Conservation (phyloP, 2,888 invertebrate species). For the Ormyrus labotus region DNA sequence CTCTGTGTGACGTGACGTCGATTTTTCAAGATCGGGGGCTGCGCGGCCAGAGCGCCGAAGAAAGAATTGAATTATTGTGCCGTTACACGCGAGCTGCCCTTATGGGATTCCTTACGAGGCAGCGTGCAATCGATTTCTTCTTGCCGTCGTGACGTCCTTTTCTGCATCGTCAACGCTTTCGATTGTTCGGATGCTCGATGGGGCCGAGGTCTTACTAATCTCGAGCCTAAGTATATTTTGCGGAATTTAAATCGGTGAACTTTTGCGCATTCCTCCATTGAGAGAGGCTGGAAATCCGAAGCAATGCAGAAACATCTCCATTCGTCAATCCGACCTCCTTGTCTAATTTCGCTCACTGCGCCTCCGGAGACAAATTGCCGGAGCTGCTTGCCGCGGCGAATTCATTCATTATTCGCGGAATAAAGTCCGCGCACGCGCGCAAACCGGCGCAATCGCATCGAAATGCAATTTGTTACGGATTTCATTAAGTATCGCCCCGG, state of each 20-base stretch:
- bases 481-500: slow-evolving; percentile 45
- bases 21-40: slow-evolving; percentile 25
- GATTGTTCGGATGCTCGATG: no score
- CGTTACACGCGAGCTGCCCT: slow-evolving; percentile 50
- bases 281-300: no score
- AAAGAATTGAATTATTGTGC: slow-evolving; percentile 46
- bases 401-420: slow-evolving; percentile 29
- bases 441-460: slow-evolving; percentile 26
- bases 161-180: no score
- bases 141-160: no score
- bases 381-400: neutral
- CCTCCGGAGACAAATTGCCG: no score
- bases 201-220: no score
- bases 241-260: no score
- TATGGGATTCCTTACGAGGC: no score
- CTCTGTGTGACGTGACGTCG: neutral
- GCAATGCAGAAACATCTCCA: neutral
- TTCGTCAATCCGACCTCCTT: neutral
- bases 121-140: no score
- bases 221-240: no score
- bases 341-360: neutral
- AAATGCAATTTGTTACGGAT: slow-evolving; percentile 44
- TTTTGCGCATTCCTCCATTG: no score
- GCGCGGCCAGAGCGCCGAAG: neutral
- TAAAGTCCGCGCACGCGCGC: neutral